Conservation (phyloP, 2,888 invertebrate genomes). For the Eupithecia centaureata region DNA sequence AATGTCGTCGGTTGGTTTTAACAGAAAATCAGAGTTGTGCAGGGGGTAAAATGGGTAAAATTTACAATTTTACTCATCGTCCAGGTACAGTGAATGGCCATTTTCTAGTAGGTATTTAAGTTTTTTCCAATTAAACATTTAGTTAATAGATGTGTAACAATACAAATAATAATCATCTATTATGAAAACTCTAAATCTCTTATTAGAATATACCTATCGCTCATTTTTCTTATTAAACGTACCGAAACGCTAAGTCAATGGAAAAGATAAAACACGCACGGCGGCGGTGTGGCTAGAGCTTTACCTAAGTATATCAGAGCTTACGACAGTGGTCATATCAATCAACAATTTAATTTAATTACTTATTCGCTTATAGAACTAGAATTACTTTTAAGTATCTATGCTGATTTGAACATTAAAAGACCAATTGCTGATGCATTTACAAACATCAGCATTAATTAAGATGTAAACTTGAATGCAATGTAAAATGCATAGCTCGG, state of each 20-base stretch:
- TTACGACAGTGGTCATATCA: not conserved
- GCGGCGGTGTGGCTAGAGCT: conserved; percentile 1
- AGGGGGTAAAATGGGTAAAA: no score
- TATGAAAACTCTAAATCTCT: not conserved
- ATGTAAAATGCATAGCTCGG: conserved; percentile 48
- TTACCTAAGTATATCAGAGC: not conserved
- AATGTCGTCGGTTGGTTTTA: not conserved
- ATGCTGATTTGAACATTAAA: not conserved
- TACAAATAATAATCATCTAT: not conserved
- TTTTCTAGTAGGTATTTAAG: not conserved
- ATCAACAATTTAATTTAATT: not conserved
- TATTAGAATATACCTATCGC: no score
- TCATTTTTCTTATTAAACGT: not conserved
- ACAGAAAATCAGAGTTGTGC: not conserved
- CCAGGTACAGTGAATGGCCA: no score
- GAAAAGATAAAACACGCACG: conserved; percentile 23
- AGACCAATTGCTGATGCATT: conserved; percentile 13
- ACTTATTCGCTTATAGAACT: not conserved
- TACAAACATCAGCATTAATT: conserved; percentile 13
- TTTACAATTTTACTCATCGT: no score
- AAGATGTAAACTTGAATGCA: conserved; percentile 24
- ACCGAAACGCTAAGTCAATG: not conserved
- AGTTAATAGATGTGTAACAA: not conserved
- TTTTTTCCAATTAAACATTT: no score
- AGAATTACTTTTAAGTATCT: not conserved